Evolutionary conservation across 2,113 vertebrate genomes (phyloP).

Genomic region (Elachura formosa): DNA sequence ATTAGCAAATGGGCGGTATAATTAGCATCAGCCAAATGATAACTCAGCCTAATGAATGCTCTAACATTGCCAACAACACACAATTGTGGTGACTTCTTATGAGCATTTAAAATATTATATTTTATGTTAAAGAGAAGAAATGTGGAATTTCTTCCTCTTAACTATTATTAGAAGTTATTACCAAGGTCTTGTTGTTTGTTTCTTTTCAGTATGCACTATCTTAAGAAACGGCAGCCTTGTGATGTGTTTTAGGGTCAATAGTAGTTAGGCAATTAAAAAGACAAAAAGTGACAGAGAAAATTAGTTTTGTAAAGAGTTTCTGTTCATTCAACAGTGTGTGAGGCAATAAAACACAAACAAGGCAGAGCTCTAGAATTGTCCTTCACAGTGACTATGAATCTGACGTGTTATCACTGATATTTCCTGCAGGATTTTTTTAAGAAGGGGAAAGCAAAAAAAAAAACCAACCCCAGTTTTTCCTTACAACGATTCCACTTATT

Average conservation of each 20-base stretch:
- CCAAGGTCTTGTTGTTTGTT: not conserved
- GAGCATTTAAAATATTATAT: not conserved
- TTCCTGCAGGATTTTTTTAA: not conserved
- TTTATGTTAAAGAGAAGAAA: not conserved
- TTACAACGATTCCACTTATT: not conserved
- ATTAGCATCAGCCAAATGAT: not conserved
- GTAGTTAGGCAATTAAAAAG: not conserved
- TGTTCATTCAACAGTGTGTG: not conserved
- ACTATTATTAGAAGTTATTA: not conserved
- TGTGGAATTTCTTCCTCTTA: not conserved
- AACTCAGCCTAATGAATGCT: not conserved
- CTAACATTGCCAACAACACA: not conserved
- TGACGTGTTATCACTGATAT: not conserved
- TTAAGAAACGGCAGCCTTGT: not conserved
- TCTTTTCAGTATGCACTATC: not conserved
- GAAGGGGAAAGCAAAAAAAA: fast-evolving
- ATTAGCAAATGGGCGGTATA: not conserved
- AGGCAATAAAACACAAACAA: not conserved
- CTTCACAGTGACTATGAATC: not conserved
- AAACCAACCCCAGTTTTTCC: not conserved
- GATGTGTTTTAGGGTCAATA: not conserved
- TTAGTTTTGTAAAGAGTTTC: not conserved
- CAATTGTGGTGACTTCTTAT: not conserved
- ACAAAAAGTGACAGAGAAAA: not conserved
- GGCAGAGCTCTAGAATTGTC: not conserved